These are phyloP conservation scores for Drosophila bunnanda DNA, from an alignment of 2,888 invertebrate species.

Conservation along the genomic window DNA sequence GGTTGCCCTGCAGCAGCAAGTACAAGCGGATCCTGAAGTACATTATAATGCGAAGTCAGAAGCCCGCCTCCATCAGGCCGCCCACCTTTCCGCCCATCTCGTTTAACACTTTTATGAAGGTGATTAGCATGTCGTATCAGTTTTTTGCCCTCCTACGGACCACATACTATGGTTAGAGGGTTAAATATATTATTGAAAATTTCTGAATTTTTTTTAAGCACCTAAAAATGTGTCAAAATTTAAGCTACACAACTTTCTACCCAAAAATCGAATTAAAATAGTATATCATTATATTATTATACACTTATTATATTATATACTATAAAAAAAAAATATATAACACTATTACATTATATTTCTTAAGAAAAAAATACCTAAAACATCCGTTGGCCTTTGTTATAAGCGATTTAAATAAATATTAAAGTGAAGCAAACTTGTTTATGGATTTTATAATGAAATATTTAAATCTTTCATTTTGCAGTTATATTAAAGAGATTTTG, in stretches of 20 bases:
- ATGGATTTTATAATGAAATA: not conserved
- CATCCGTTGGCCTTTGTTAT: not conserved
- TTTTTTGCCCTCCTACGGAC: constrained; percentile 77
- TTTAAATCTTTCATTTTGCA: not conserved
- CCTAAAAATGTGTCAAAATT: not conserved
- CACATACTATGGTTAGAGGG: constrained; percentile 65
- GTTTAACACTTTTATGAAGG: constrained; percentile 79
- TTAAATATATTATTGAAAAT: not conserved
- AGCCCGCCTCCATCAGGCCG: constrained; percentile 74
- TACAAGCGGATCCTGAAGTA: constrained; percentile 72
- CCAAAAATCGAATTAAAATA: too few species aligned
- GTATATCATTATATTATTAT: too few species aligned
- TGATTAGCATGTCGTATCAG: constrained; percentile 81
- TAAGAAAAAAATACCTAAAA: not conserved
- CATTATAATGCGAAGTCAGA: constrained; percentile 79
- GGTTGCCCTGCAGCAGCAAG: constrained; percentile 64
- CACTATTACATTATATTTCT: not conserved
- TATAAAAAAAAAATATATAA: not conserved
- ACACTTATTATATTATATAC: not conserved
- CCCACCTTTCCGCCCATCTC: constrained; percentile 82
- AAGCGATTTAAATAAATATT: not conserved
- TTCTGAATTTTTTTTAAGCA: not conserved
- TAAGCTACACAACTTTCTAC: not conserved
- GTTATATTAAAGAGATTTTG: not conserved
- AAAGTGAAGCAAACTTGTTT: not conserved